Evolutionary conservation across 2,888 invertebrate genomes (phyloP).

Genomic region (Rhogogaster chlorosoma): DNA sequence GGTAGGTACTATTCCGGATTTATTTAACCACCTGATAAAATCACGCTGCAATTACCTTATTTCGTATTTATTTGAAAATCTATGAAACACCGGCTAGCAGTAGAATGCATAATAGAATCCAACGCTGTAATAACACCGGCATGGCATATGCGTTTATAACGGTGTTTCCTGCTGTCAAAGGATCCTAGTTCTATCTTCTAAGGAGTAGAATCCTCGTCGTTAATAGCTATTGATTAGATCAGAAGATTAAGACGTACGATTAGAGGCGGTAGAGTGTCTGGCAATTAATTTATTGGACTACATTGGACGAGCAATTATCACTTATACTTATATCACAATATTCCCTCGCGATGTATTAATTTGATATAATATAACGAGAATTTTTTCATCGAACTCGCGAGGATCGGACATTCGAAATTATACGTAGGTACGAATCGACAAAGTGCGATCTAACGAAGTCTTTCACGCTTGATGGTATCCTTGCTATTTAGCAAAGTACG

Average conservation of each 20-base stretch:
- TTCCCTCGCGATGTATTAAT: neutral
- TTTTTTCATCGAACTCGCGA: neutral
- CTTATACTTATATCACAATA: too few species aligned
- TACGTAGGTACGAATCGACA: neutral
- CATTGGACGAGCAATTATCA: neutral
- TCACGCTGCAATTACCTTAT: too few species aligned
- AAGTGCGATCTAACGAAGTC: neutral
- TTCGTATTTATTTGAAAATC: too few species aligned
- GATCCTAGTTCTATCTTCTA: neutral
- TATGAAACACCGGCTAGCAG: too few species aligned
- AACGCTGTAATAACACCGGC: neutral
- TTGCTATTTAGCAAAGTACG: slow-evolving; percentile 12
- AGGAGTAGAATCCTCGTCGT: neutral
- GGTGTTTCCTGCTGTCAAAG: slow-evolving; percentile 11
- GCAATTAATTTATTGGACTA: neutral
- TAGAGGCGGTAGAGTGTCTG: neutral
- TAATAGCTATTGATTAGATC: neutral
- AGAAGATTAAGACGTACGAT: neutral
- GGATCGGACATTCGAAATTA: neutral
- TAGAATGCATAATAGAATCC: too few species aligned
- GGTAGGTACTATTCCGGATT: too few species aligned
- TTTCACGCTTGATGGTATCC: neutral
- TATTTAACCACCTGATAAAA: too few species aligned
- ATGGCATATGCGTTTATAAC: neutral
- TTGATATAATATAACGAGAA: too few species aligned